A percentile compares a stretch with the other conserved stretches of the same genome.
Conservation (phyloP, 2,888 invertebrate genomes). For the Drosophila cracens region DNA sequence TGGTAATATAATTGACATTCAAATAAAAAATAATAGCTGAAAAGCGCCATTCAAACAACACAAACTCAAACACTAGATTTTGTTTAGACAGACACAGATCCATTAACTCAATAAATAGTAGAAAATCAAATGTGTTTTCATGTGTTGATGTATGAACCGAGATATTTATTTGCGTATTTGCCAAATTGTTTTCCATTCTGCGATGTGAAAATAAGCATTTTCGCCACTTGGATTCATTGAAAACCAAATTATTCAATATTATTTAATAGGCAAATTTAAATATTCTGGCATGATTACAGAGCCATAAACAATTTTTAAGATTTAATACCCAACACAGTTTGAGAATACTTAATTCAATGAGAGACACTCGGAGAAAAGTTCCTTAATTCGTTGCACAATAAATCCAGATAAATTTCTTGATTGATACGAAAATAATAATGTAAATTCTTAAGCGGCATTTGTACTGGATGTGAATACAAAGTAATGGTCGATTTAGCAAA, state of each 20-base stretch:
- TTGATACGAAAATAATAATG: neutral
- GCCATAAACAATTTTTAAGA: neutral
- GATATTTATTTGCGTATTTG: conserved; percentile 41
- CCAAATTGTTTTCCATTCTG: conserved; percentile 5
- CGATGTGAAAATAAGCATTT: conserved; percentile 10
- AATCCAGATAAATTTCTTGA: neutral
- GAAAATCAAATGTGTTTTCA: conserved; percentile 22
- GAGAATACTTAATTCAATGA: neutral
- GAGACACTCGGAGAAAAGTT: neutral
- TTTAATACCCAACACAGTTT: neutral
- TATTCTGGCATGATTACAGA: neutral
- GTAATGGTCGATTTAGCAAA: neutral
- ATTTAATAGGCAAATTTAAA: neutral
- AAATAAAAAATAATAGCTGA: conserved; percentile 4
- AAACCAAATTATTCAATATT: conserved; percentile 1
- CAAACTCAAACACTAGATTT: conserved; percentile 25
- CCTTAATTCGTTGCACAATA: neutral
- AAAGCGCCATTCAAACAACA: conserved; percentile 12
- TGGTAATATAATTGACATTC: conserved; percentile 19
- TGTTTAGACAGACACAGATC: conserved; percentile 37
- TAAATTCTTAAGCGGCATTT: neutral
- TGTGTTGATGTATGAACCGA: conserved; percentile 33
- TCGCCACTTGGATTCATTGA: conserved; percentile 3
- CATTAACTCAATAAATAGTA: conserved; percentile 23
- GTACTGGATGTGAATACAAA: neutral